phyloP scores from a whole-genome alignment of 2,888 invertebrate species.

The Euproctis similis region DNA sequence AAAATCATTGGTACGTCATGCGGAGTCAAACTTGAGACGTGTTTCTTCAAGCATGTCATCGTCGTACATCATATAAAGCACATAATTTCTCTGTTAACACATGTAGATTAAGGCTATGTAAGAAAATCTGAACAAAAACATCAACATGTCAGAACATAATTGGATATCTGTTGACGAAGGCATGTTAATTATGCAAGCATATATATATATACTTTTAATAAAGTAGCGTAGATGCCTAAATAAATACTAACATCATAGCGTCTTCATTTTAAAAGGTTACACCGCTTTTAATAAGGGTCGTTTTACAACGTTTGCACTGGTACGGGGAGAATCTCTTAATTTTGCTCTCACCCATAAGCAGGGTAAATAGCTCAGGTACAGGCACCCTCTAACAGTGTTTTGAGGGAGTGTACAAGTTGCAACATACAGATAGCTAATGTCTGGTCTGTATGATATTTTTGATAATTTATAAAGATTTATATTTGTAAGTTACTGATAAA shows the following conservation, averaged over 20 bases:
- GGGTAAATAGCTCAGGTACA: conserved; percentile 47
- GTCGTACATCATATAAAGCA: too few species aligned
- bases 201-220: conserved; percentile 22
- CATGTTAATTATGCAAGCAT: conserved; percentile 12
- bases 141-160: conserved; percentile 6
- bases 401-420: conserved; percentile 17
- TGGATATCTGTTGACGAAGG: conserved; percentile 13
- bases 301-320: conserved; percentile 50
- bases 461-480: too few species aligned
- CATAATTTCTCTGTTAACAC: too few species aligned
- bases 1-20: too few species aligned
- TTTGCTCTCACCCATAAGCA: conserved; percentile 39
- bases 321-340: conserved; percentile 63
- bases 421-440: conserved; percentile 16
- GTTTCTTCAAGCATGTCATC: too few species aligned
- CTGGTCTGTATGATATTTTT: conserved; percentile 10
- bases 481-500: too few species aligned
- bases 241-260: conserved; percentile 27
- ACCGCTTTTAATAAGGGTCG: conserved; percentile 55
- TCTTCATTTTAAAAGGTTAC: conserved; percentile 56
- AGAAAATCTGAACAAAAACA: background rate
- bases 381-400: conserved; percentile 30
- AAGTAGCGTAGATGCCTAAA: conserved; percentile 25
- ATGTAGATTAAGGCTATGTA: too few species aligned
- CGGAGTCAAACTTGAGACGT: too few species aligned